Conservation (phyloP, 1,140 invertebrate species). For the Diabrotica undecimpunctata region DNA sequence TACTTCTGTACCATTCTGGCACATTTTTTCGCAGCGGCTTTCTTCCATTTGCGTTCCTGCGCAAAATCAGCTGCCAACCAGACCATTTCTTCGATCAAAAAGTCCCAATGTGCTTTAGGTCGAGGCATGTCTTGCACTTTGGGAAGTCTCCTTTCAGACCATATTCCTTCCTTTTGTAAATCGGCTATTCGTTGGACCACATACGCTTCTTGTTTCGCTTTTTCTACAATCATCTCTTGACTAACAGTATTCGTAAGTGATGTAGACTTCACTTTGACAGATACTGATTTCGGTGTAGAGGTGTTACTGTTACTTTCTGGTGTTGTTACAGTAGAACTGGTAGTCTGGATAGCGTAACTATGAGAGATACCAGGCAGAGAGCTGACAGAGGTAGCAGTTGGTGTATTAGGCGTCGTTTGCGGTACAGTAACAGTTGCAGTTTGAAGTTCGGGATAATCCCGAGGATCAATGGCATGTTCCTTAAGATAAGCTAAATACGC, state of each 20-base stretch:
- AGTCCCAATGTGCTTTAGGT: constrained; percentile 97
- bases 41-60: constrained; percentile 97
- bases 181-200: constrained; percentile 89
- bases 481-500: constrained; percentile 72
- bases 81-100: constrained; percentile 95
- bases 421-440: constrained; percentile 18
- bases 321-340: constrained; percentile 18
- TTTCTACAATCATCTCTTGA: constrained; percentile 78
- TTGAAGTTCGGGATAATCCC: constrained; percentile 42
- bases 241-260: constrained; percentile 27
- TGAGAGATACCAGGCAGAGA: constrained; percentile 41
- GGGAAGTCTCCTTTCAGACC: constrained; percentile 87
- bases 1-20: constrained; percentile 91
- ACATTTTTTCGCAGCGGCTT: constrained; percentile 89
- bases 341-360: constrained; percentile 15
- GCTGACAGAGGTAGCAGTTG: constrained; percentile 40
- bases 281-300: constrained; percentile 19
- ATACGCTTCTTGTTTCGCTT: constrained; percentile 90
- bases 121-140: constrained; percentile 88
- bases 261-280: constrained; percentile 22
- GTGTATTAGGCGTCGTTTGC: constrained; percentile 38
- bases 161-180: constrained; percentile 84
- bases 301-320: constrained; percentile 13
- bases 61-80: constrained; percentile 98
- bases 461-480: constrained; percentile 67